phyloP scores from a whole-genome alignment of 2,113 vertebrate genomes.

The Leucoraja erinaceus region DNA sequence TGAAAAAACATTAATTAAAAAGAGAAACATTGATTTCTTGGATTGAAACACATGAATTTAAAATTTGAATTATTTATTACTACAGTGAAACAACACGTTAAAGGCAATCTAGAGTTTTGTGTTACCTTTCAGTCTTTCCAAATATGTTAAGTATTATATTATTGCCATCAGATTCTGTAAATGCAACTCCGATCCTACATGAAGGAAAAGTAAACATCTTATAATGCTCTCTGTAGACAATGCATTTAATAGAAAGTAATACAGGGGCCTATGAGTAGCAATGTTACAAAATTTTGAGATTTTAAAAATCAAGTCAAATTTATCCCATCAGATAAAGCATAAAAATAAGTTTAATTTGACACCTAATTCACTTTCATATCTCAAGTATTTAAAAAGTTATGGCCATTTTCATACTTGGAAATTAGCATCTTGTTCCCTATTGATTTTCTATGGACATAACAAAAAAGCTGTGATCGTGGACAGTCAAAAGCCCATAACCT shows the following conservation, averaged over 20 bases:
- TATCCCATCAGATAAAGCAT: too few relatives aligned
- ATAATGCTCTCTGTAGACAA: neutral
- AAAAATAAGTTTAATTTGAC: too few relatives aligned
- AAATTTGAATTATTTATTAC: neutral
- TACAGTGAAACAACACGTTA: conserved; percentile 31
- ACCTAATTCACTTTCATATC: too few relatives aligned
- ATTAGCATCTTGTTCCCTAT: too few relatives aligned
- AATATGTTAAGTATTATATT: conserved; percentile 83
- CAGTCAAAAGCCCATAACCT: too few relatives aligned
- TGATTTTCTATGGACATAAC: too few relatives aligned
- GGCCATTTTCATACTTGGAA: too few relatives aligned
- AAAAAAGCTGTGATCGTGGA: too few relatives aligned
- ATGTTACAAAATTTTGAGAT: too few relatives aligned
- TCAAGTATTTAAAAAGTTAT: too few relatives aligned
- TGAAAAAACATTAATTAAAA: too few relatives aligned
- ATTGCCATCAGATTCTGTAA: conserved; percentile 70
- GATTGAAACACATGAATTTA: neutral
- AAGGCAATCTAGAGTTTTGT: conserved; percentile 28
- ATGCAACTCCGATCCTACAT: conserved; percentile 80
- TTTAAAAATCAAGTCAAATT: too few relatives aligned
- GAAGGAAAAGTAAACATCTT: conserved; percentile 37
- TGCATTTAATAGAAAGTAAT: neutral
- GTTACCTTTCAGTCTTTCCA: conserved; percentile 81
- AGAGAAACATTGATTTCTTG: neutral
- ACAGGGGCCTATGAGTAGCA: neutral